Conservation (phyloP, 2,888 invertebrate species). For the Cremastinae sp. region DNA sequence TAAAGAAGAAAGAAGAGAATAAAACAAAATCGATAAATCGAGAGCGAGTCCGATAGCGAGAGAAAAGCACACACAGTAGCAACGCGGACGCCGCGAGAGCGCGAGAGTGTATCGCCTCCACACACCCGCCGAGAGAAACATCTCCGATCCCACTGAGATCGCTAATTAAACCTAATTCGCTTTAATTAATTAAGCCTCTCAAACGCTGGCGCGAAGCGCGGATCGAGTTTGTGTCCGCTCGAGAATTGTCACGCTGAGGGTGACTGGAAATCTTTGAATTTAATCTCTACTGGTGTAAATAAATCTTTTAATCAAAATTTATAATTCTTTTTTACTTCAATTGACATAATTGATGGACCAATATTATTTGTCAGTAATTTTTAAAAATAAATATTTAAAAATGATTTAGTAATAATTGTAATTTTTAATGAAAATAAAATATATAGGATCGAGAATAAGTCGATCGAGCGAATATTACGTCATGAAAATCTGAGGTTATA, state of each 20-base stretch:
- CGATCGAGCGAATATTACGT: constrained; percentile 27
- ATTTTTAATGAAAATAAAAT: neutral
- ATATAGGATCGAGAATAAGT: neutral
- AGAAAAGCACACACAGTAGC: constrained; percentile 32
- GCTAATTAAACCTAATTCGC: constrained; percentile 75
- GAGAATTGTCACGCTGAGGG: constrained; percentile 55
- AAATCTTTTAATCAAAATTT: no score
- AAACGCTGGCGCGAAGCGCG: constrained; percentile 20
- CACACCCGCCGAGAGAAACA: constrained; percentile 32
- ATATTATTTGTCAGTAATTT: no score
- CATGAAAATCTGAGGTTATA: constrained; percentile 5
- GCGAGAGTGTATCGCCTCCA: constrained; percentile 47
- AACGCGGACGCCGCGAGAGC: constrained; percentile 18
- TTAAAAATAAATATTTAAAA: no score
- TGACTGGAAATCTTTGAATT: constrained; percentile 29
- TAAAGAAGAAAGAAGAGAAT: no score
- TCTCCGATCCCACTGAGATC: constrained; percentile 60
- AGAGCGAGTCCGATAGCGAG: constrained; percentile 26
- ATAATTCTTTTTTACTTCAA: no score
- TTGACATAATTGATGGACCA: no score
- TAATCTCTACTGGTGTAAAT: neutral
- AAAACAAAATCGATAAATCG: constrained; percentile 20
- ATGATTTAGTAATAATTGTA: neutral
- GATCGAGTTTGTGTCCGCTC: constrained; percentile 62
- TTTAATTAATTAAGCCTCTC: constrained; percentile 70